Conservation (phyloP, 2,113 vertebrate species). For the Arenaria interpres region DNA sequence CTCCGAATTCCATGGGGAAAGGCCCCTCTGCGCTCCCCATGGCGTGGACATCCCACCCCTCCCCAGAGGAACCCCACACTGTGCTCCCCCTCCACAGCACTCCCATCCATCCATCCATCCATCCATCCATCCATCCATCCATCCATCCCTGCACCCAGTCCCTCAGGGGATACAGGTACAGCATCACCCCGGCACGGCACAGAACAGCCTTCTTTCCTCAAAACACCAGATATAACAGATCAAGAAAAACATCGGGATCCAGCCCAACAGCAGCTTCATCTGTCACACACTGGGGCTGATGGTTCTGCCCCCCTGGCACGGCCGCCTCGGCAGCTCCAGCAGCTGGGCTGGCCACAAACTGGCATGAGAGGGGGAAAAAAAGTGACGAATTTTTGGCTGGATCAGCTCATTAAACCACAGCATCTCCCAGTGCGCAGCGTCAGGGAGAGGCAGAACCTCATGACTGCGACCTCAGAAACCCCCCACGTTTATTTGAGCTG, state of each 20-base stretch:
- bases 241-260: not conserved
- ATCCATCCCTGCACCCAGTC: not conserved
- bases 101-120: too few species aligned
- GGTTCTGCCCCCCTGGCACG: not conserved
- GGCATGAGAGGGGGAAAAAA: too few species aligned
- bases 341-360: not conserved
- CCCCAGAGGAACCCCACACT: not conserved
- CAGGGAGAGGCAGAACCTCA: not conserved
- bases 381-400: not conserved
- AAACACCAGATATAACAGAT: not conserved
- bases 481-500: not conserved
- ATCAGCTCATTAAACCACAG: not conserved
- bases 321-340: not conserved
- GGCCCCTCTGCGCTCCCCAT: fast-evolving
- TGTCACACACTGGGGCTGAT: not conserved
- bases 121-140: not conserved
- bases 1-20: fast-evolving
- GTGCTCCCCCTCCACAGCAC: too few species aligned
- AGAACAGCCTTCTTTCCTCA: not conserved
- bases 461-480: not conserved
- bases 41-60: fast-evolving
- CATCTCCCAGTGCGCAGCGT: fast-evolving
- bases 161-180: fast-evolving
- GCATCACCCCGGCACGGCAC: not conserved
- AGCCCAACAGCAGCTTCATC: not conserved